These are phyloP conservation scores for Dromococcyx pavoninus DNA, from an alignment of 2,797 vertebrate genomes.

Conservation along the genomic window DNA sequence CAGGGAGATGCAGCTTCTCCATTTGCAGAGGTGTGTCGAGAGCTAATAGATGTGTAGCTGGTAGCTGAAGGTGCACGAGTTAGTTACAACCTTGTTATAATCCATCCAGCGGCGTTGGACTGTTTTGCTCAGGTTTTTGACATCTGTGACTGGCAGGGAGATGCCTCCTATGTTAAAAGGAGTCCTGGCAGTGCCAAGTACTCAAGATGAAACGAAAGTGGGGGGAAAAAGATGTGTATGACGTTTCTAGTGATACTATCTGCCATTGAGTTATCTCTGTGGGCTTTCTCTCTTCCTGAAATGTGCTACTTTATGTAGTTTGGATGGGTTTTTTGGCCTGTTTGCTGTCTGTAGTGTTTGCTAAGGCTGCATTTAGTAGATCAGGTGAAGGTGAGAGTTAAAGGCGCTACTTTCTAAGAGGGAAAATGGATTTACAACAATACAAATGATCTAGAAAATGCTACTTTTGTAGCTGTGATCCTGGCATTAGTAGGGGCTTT, in stretches of 20 bases:
- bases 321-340: neutral
- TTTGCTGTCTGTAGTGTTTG: neutral
- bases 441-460: neutral
- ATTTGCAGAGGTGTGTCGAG: neutral
- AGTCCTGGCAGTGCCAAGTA: neutral
- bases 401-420: neutral
- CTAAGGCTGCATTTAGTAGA: neutral
- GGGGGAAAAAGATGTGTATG: neutral
- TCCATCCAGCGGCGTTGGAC: neutral
- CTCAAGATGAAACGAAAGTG: neutral
- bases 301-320: neutral
- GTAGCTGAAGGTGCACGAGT: neutral
- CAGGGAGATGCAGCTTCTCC: neutral
- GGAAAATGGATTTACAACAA: neutral
- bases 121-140: conserved; percentile 12
- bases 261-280: neutral
- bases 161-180: neutral
- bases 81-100: neutral
- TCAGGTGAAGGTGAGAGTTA: neutral
- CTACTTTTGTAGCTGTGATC: neutral
- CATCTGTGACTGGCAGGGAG: conserved; percentile 30
- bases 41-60: conserved; percentile 25
- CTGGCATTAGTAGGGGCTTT: neutral
- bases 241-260: neutral
- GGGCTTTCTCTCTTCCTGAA: neutral